Evolutionary conservation across 2,797 vertebrate species (phyloP).

Genomic region (Prionace glauca): DNA sequence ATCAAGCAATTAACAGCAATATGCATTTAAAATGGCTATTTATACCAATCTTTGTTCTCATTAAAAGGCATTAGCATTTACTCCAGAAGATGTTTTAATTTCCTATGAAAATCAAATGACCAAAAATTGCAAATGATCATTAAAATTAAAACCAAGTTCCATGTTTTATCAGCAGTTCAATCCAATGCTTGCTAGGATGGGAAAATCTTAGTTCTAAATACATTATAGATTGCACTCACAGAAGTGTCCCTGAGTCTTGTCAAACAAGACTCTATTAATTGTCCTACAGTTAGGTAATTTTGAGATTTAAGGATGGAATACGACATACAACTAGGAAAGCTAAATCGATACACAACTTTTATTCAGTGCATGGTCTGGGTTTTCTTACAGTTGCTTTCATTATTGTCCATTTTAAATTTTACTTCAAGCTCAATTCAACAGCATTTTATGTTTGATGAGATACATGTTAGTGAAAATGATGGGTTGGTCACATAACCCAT

Average conservation of each 20-base stretch:
- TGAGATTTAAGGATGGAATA: background rate
- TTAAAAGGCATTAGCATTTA: background rate
- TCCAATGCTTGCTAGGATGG: background rate
- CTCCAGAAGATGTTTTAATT: background rate
- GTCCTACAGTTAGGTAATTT: background rate
- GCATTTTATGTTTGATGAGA: background rate
- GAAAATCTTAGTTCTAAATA: background rate
- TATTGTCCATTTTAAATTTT: background rate
- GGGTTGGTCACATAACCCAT: background rate
- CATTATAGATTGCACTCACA: background rate
- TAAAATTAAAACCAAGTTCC: background rate
- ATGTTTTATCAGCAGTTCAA: background rate
- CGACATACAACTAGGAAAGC: too few relatives aligned
- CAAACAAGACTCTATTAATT: background rate
- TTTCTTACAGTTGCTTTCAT: background rate
- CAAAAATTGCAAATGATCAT: background rate
- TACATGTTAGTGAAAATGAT: background rate
- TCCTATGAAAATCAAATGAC: conserved; percentile 9
- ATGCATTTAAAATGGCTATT: background rate
- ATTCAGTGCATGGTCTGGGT: background rate
- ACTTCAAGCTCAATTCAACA: background rate
- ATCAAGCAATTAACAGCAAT: conserved; percentile 6
- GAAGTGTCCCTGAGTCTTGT: background rate
- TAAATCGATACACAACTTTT: background rate
- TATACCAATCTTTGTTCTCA: background rate